A percentile compares a stretch with the other conserved stretches of the same genome.
Evolutionary conservation across 2,888 invertebrate species (phyloP).

Genomic region (Yponomeuta sedellus): DNA sequence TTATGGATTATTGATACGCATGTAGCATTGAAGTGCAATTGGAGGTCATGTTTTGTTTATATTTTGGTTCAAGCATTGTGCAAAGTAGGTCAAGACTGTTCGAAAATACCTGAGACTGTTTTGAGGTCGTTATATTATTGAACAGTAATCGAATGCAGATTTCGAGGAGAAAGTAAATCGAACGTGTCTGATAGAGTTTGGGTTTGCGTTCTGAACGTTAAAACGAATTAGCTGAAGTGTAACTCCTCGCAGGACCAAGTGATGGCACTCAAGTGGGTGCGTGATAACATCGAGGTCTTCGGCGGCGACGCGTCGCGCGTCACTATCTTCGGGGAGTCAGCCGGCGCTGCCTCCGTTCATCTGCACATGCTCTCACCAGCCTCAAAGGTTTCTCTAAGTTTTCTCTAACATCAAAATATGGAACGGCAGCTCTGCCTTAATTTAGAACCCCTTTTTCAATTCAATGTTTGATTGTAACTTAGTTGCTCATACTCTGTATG

Average conservation of each 20-base stretch:
- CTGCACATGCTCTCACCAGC: conserved; percentile 74
- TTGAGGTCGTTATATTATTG: neutral
- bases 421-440: too few species aligned
- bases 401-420: neutral
- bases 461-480: too few species aligned
- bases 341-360: conserved; percentile 78
- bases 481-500: too few species aligned
- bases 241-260: conserved; percentile 68
- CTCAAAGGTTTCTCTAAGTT: conserved; percentile 47
- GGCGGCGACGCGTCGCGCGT: conserved; percentile 76
- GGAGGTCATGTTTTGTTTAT: neutral
- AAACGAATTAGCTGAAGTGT: neutral
- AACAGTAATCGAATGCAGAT: too few species aligned
- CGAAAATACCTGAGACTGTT: neutral
- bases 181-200: too few species aligned
- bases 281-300: conserved; percentile 76
- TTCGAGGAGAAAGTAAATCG: too few species aligned
- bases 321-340: conserved; percentile 79
- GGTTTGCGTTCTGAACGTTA: too few species aligned
- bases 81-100: neutral
- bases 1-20: neutral
- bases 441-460: too few species aligned
- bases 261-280: conserved; percentile 78
- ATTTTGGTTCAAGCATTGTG: neutral
- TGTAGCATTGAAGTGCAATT: neutral